Base-by-base conservation (phyloP, 1,140 invertebrate genomes). In the Latrodectus geometricus region DNA sequence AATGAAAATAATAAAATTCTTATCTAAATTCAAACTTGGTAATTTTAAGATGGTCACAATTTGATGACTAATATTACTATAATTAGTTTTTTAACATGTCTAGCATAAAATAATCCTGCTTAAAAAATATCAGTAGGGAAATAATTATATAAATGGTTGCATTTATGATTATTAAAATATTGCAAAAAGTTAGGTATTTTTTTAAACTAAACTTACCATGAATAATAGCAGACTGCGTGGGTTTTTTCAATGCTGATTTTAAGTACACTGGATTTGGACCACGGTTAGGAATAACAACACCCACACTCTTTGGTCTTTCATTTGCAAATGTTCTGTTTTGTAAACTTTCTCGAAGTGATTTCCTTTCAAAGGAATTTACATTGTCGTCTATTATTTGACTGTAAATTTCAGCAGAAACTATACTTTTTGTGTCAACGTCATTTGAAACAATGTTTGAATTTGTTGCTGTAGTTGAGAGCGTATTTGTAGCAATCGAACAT, bases 271-370 rank as follows among this genome's bases (percentile, higher is more conserved):
- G 68, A 72, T 70, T 77, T 50, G 61, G 72, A 49, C 82, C 82
- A 66, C 72, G 61, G 75, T 49, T 76, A 14, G 85, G 69, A 14
- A 66, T 15, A n/a, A 87, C 85, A 49, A 80, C 65, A n/a, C 76
- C 77, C 9, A 80, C n/a, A 66, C 76, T 87, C 70, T 79, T 87
- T 87, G 85, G 85, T 75, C 85, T 79, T 87, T 79, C 66, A 61
- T 5, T 74, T 8, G 12, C 8, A 73, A n/a, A 65, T 50, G 52
- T 52, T 17, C 69, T 49, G 12, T 17, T 78, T 23, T 83, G 50
- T 11, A 54, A 15, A 52, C 61, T 80, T 70, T 85, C 82, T 17
- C 76, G 23, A n/a, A 65, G 17, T 0, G 68, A 54, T 14, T 65
- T 76, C 17, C 61, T 79, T 35, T 23, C 50, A 15, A 48, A 21